These are phyloP conservation scores for Xyliphius kryptos DNA, from an alignment of 2,113 vertebrate species.

Conservation along the genomic window DNA sequence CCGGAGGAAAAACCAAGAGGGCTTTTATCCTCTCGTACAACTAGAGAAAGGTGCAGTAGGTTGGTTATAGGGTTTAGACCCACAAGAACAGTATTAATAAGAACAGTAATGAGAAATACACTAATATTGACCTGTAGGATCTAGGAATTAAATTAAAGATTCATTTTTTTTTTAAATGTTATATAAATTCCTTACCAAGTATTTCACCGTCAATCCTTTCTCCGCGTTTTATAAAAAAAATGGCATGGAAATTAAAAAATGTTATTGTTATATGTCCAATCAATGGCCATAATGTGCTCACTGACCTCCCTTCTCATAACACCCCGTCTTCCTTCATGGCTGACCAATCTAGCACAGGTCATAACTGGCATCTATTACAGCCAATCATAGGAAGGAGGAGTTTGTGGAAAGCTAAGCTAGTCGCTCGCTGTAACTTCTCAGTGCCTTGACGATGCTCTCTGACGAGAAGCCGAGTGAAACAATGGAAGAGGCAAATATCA, in stretches of 20 bases:
- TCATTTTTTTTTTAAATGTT: too few relatives aligned
- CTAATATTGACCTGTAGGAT: conserved; percentile 45
- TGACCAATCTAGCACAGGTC: too few relatives aligned
- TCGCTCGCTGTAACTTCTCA: too few relatives aligned
- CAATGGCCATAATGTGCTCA: conserved; percentile 52
- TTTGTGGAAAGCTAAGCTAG: conserved; percentile 48
- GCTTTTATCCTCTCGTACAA: too few relatives aligned
- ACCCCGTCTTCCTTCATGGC: conserved; percentile 67
- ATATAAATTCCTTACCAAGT: too few relatives aligned
- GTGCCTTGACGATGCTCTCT: too few relatives aligned
- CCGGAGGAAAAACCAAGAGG: too few relatives aligned
- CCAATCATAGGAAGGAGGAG: conserved; percentile 51
- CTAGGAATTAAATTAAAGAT: too few relatives aligned
- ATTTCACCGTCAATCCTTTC: too few relatives aligned
- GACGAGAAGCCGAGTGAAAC: too few relatives aligned
- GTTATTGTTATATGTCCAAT: conserved; percentile 29
- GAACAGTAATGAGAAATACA: conserved; percentile 47
- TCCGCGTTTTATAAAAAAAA: too few relatives aligned
- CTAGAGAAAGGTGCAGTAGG: conserved; percentile 40
- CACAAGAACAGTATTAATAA: conserved; percentile 53
- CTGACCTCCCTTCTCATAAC: conserved; percentile 46
- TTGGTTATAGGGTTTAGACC: conserved; percentile 41
- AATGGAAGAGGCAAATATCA: too few relatives aligned
- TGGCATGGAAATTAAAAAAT: conserved; percentile 41
- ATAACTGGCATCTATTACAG: conserved; percentile 38